Percentiles rank a stretch among this genome's conserved stretches.
phyloP scores from a whole-genome alignment of 2,888 invertebrate species.

The Laothoe populi region DNA sequence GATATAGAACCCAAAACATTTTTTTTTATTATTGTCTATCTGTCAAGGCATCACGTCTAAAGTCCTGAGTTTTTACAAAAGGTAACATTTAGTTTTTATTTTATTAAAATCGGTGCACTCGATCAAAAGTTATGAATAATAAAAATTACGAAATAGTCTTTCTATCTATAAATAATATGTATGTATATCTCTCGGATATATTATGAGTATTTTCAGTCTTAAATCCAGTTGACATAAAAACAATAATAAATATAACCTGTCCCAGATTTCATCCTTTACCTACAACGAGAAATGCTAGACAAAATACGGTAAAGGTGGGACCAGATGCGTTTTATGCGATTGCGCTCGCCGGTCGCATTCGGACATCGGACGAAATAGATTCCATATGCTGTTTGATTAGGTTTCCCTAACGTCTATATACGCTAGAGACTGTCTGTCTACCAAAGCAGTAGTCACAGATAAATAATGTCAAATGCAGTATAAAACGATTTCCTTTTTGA shows the following conservation, averaged over 20 bases:
- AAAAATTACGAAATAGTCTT: too few relatives aligned
- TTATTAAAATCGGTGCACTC: too few relatives aligned
- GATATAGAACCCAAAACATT: too few relatives aligned
- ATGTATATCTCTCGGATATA: too few relatives aligned
- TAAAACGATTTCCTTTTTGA: neutral
- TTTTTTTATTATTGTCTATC: too few relatives aligned
- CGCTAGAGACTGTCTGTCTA: neutral
- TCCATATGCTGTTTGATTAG: conserved; percentile 49
- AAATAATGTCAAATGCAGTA: neutral
- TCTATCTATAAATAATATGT: too few relatives aligned
- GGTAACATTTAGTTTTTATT: too few relatives aligned
- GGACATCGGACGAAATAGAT: conserved; percentile 46
- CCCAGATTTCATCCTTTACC: neutral
- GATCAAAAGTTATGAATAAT: too few relatives aligned
- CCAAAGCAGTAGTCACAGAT: neutral
- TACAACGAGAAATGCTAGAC: neutral
- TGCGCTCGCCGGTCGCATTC: conserved; percentile 55
- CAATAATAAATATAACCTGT: neutral
- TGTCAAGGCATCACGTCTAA: too few relatives aligned
- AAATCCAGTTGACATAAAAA: neutral
- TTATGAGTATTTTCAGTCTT: neutral
- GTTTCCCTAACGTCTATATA: conserved; percentile 39
- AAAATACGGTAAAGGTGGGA: conserved; percentile 23
- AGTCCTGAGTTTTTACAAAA: too few relatives aligned
- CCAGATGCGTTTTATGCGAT: conserved; percentile 47